These are phyloP conservation scores for Pissodes strobi DNA, from an alignment of 1,140 invertebrate species.

Conservation along the genomic window DNA sequence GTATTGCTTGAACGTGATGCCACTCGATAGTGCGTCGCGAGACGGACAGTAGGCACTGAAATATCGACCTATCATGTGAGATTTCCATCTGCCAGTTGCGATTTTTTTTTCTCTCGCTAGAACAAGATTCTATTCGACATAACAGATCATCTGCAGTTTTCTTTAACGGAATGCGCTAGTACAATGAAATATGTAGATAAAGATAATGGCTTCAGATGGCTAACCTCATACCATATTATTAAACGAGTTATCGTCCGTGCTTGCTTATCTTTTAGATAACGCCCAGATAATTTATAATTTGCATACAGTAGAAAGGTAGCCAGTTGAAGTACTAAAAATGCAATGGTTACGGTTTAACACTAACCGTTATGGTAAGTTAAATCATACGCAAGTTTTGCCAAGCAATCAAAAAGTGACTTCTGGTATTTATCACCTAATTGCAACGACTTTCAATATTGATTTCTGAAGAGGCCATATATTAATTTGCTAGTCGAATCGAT, in stretches of 20 bases:
- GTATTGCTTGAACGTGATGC: no score
- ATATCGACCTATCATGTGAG: no score
- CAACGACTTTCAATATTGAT: no score
- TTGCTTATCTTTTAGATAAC: slow-evolving; percentile 29
- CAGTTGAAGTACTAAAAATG: slow-evolving; percentile 7
- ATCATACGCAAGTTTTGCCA: background rate
- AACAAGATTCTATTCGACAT: slow-evolving; percentile 9
- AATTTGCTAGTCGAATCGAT: no score
- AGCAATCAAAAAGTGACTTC: no score
- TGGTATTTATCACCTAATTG: no score
- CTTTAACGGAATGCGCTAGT: slow-evolving; percentile 24
- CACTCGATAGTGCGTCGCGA: no score
- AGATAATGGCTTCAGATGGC: slow-evolving; percentile 27
- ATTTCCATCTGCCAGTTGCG: background rate
- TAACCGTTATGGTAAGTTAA: slow-evolving; percentile 30
- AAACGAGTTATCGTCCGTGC: slow-evolving; percentile 25
- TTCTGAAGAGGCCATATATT: no score
- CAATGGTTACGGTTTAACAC: slow-evolving; percentile 22
- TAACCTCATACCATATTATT: slow-evolving; percentile 28
- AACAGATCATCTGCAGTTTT: slow-evolving; percentile 14
- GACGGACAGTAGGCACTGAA: no score
- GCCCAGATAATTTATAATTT: slow-evolving; percentile 32
- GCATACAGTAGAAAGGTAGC: slow-evolving; percentile 30
- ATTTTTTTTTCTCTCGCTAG: background rate
- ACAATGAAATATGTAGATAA: slow-evolving; percentile 33